Evolutionary conservation across 2,888 invertebrate species (phyloP).

Genomic region (Drosophila austrosaltans): DNA sequence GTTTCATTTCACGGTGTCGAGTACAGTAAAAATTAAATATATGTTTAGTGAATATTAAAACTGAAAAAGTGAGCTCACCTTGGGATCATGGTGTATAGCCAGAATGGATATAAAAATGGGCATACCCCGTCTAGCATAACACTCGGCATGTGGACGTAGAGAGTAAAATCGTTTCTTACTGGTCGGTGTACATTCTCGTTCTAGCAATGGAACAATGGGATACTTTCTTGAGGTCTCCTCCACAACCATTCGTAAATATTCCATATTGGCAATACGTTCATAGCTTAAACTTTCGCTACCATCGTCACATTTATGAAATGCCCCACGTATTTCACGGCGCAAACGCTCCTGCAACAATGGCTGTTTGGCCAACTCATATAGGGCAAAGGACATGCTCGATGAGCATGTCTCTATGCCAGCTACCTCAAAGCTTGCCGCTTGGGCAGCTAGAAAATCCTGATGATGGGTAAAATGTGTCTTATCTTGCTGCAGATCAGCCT

Average conservation of each 20-base stretch:
- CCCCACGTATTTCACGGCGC: conserved; percentile 82
- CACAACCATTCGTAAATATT: conserved; percentile 84
- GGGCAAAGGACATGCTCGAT: conserved; percentile 83
- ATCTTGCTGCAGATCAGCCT: conserved; percentile 74
- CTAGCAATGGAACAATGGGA: conserved; percentile 82
- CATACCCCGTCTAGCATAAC: conserved; percentile 80
- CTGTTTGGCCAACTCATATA: conserved; percentile 83
- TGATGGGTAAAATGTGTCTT: conserved; percentile 76
- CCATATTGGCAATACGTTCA: conserved; percentile 83
- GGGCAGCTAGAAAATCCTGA: conserved; percentile 81
- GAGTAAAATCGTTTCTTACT: conserved; percentile 79
- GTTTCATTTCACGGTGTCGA: too few species aligned
- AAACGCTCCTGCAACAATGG: conserved; percentile 83
- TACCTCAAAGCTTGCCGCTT: conserved; percentile 82
- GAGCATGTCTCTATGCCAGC: conserved; percentile 82
- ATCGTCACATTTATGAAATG: conserved; percentile 52
- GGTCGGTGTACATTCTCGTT: conserved; percentile 80
- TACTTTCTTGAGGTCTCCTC: conserved; percentile 82
- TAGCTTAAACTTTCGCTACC: conserved; percentile 79
- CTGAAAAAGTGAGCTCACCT: conserved; percentile 63
- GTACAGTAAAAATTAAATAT: too few species aligned
- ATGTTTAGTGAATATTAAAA: too few species aligned
- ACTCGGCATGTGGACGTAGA: conserved; percentile 80
- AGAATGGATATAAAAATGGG: conserved; percentile 82
- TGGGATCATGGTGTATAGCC: conserved; percentile 82